These are phyloP conservation scores for Tympanoctomys barrerae DNA, from an alignment of 2,797 vertebrate genomes.

Conservation along the genomic window DNA sequence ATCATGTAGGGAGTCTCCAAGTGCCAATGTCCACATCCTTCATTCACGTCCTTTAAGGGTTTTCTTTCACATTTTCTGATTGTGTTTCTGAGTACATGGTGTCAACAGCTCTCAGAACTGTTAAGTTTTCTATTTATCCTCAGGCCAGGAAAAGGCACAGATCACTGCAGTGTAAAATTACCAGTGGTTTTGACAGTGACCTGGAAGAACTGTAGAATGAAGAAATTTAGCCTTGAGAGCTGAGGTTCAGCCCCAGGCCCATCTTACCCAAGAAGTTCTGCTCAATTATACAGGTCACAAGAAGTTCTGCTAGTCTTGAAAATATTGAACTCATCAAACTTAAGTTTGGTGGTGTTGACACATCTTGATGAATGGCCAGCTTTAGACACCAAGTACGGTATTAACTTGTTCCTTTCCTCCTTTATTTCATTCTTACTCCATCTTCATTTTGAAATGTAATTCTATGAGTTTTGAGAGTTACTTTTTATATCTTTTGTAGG, in stretches of 20 bases:
- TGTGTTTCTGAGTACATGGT: slow-evolving; percentile 72
- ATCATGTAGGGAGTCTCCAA: slow-evolving; percentile 6
- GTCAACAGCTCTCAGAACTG: slow-evolving; percentile 79
- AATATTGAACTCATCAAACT: slow-evolving; percentile 80
- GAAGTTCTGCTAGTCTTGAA: slow-evolving; percentile 76
- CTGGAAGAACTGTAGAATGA: slow-evolving; percentile 74
- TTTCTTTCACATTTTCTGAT: slow-evolving; percentile 77
- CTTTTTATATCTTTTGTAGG: slow-evolving; percentile 58
- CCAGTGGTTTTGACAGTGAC: slow-evolving; percentile 78
- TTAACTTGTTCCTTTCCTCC: slow-evolving; percentile 65
- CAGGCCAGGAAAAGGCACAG: slow-evolving; percentile 78
- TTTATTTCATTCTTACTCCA: background rate
- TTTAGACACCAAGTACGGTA: slow-evolving; percentile 33
- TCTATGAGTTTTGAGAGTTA: slow-evolving; percentile 52
- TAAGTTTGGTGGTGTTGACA: slow-evolving; percentile 63
- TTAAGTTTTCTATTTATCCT: slow-evolving; percentile 82
- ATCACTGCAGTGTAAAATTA: slow-evolving; percentile 76
- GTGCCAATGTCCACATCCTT: slow-evolving; percentile 65
- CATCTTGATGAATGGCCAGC: slow-evolving; percentile 68
- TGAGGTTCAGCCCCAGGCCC: slow-evolving; percentile 78
- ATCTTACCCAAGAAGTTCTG: slow-evolving; percentile 79
- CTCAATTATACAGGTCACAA: slow-evolving; percentile 81
- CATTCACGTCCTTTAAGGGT: slow-evolving; percentile 67
- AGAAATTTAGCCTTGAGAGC: slow-evolving; percentile 80
- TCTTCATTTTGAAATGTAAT: slow-evolving; percentile 63